Evolutionary conservation across 2,113 vertebrate species (phyloP), one percentile per base, ranked within the genome.

Genomic region (Entomyzon cyanotis): DNA sequence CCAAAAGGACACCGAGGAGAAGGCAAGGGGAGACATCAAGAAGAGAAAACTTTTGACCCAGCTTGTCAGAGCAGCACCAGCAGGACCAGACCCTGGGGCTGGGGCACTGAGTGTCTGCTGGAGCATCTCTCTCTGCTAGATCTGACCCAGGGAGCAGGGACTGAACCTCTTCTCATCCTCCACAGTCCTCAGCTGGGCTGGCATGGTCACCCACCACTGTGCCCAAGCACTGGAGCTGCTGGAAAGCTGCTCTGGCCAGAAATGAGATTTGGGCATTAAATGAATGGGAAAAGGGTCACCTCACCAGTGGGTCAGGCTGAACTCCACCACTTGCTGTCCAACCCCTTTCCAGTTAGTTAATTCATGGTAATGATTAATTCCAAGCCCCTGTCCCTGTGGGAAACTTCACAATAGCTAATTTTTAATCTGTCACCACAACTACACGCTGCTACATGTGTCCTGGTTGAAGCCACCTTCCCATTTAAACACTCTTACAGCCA

Each of bases 321-420:
- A 86, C 94, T 88, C 78, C n/a, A 64, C 70, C 81, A 44, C 90
- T 86, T 42, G 42, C 63, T 83, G 70, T 62, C 85, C 87, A 77
- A 31, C 16, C 22, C 46, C 31, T 90, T 91, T 84, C 70, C 92
- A 95, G 92, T 62, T 60, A 82, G 89, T 75, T 87, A 53, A 42
- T 85, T 88, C 39, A 2, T 10, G 79, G 79, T 94, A 95, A 96
- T 96, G 73, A 90, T 96, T 95, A 95, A 94, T 94, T 46, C 52
- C 44, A 41, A 89, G 81, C 27, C n/a, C 68, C 56, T 71, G 60
- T 37, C 87, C 8, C 0, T 52, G 27, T 2, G 5, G 21, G 55
- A 56, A 75, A 77, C 80, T 65, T 82, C 80, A 96, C 93, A 93
- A 94, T 92, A 84, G 80, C 93, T 92, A 74, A 92, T 94, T 89